A percentile compares a stretch with the other conserved stretches of the same genome.
These are phyloP conservation scores for Drosophila paulistorum DNA, from an alignment of 1,140 invertebrate genomes.

Conservation along the genomic window DNA sequence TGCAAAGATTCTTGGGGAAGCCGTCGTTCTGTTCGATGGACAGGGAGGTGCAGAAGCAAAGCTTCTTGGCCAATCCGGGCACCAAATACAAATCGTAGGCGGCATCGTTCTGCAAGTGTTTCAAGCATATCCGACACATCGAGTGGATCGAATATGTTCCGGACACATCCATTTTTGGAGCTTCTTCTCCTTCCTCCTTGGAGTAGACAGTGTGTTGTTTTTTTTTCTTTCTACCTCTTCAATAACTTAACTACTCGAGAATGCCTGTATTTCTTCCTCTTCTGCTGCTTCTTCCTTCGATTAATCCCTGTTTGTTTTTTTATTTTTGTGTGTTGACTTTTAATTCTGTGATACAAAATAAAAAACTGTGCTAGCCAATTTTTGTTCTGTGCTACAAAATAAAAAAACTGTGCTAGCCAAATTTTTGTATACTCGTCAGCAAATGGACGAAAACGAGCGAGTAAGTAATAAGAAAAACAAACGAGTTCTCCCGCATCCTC, in stretches of 20 bases:
- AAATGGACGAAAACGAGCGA: conserved; percentile 39
- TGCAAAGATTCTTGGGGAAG: conserved; percentile 76
- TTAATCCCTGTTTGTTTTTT: not conserved
- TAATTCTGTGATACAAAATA: conserved; percentile 60
- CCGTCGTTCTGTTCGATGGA: conserved; percentile 75
- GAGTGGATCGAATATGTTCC: conserved; percentile 69
- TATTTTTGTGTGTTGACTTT: conserved; percentile 20
- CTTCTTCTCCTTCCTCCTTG: not conserved
- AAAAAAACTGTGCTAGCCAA: conserved; percentile 50
- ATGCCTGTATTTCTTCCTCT: conserved; percentile 3
- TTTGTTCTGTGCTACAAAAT: conserved; percentile 57
- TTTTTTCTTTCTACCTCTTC: too few species aligned
- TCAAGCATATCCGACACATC: conserved; percentile 74
- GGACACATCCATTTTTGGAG: conserved; percentile 13
- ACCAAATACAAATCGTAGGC: conserved; percentile 71
- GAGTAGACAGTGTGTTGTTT: conserved; percentile 6
- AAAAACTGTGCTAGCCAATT: conserved; percentile 56
- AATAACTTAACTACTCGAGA: not conserved
- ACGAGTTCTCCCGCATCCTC: conserved; percentile 8
- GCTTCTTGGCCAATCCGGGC: conserved; percentile 73
- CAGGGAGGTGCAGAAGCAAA: conserved; percentile 72
- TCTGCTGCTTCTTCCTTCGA: too few species aligned
- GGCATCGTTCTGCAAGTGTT: conserved; percentile 56
- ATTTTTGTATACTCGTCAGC: conserved; percentile 67
- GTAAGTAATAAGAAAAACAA: conserved; percentile 40